These are phyloP conservation scores for Pandemis corylana DNA, from an alignment of 2,888 invertebrate species.

Conservation along the genomic window DNA sequence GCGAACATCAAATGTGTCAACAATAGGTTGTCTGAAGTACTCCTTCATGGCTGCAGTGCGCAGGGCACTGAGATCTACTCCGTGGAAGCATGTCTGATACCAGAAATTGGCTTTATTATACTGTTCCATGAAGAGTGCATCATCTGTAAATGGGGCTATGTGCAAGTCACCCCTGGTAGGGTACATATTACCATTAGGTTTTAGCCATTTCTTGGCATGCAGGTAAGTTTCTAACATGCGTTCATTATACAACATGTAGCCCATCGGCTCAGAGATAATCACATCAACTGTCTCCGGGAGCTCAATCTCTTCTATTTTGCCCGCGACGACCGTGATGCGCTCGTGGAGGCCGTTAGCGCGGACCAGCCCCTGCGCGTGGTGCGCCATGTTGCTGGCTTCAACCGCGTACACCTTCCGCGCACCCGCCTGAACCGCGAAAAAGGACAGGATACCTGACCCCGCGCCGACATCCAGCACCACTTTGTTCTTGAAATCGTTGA, in stretches of 20 bases:
- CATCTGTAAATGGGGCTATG: constrained; percentile 99
- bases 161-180: constrained; percentile 98
- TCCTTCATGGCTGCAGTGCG: constrained; percentile 97
- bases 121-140: constrained; percentile 98
- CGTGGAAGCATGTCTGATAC: constrained; percentile 99
- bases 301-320: constrained; percentile 99
- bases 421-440: constrained; percentile 99
- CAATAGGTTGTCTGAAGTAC: constrained; percentile 98
- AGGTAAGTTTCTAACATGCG: constrained; percentile 99
- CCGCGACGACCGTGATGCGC: constrained; percentile 96
- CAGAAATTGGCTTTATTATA: constrained; percentile 99
- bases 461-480: constrained; percentile 99
- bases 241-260: constrained; percentile 99
- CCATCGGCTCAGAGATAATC: constrained; percentile 99
- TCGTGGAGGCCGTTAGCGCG: constrained; percentile 94
- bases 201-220: constrained; percentile 99
- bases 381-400: constrained; percentile 99
- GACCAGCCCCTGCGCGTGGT: constrained; percentile 96
- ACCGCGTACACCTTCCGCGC: constrained; percentile 98
- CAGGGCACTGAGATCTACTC: constrained; percentile 97
- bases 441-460: constrained; percentile 98
- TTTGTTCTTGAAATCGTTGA: constrained; percentile 95
- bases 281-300: constrained; percentile 98
- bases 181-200: constrained; percentile 97
- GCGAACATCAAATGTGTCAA: constrained; percentile 98